Evolutionary conservation across 92 coral and sea anemone species (phyloP).

Genomic region (Epizoanthus rinbou): DNA sequence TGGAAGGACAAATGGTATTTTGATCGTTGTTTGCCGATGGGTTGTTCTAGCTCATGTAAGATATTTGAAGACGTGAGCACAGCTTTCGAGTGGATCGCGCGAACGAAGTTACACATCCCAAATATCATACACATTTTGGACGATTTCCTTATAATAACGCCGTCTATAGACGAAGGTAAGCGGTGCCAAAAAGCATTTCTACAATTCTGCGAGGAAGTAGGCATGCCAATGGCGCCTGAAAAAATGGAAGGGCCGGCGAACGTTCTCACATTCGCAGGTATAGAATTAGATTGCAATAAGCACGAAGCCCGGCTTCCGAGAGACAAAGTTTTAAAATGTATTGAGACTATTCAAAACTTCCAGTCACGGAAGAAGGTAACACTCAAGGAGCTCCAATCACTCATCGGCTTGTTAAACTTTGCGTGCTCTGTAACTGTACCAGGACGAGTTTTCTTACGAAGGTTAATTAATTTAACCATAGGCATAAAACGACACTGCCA

Average conservation of each 20-base stretch:
- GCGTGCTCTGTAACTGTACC: constrained; percentile 51
- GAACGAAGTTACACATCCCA: constrained; percentile 17
- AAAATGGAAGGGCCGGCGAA: constrained; percentile 47
- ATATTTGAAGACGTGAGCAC: constrained; percentile 58
- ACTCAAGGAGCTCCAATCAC: constrained; percentile 49
- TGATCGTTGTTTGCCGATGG: constrained; percentile 53
- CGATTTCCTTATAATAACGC: constrained; percentile 50
- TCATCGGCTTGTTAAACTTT: constrained; percentile 50
- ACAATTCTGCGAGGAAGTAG: constrained; percentile 30
- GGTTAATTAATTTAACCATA: constrained; percentile 47
- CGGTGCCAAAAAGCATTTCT: background rate
- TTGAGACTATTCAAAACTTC: background rate
- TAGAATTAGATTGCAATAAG: constrained; percentile 43
- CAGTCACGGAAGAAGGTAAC: constrained; percentile 40
- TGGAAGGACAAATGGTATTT: constrained; percentile 47
- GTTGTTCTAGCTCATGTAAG: constrained; percentile 44
- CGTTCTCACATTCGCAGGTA: constrained; percentile 44
- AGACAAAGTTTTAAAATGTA: constrained; percentile 45
- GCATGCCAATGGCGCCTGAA: constrained; percentile 52
- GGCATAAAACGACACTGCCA: constrained; percentile 39
- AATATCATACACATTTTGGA: constrained; percentile 50
- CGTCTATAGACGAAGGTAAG: constrained; percentile 4
- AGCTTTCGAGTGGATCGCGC: constrained; percentile 58
- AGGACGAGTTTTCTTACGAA: constrained; percentile 46
- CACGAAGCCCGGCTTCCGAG: constrained; percentile 51